These are phyloP conservation scores for Drosophila parthenogenetica DNA, from an alignment of 2,888 invertebrate species.

Conservation along the genomic window DNA sequence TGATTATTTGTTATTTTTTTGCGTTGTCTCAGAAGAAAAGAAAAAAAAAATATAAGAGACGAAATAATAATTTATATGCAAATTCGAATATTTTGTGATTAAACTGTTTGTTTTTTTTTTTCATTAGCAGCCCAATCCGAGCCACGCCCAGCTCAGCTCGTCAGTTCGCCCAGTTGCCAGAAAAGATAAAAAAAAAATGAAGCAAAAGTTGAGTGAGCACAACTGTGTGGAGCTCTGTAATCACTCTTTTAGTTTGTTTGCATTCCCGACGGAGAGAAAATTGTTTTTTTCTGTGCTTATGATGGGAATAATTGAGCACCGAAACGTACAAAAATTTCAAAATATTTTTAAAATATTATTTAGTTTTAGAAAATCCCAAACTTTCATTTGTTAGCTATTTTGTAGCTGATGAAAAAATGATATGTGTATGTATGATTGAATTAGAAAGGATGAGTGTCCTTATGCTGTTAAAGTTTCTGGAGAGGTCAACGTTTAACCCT, in stretches of 20 bases:
- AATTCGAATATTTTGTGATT: slow-evolving; percentile 73
- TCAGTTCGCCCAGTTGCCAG: not conserved
- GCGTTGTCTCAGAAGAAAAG: slow-evolving; percentile 1
- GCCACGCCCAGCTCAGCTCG: slow-evolving; percentile 9
- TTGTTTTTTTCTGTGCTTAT: no score
- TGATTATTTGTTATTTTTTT: slow-evolving; percentile 57
- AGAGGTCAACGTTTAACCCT: no score
- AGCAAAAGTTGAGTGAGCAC: not conserved
- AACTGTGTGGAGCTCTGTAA: not conserved
- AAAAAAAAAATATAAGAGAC: slow-evolving; percentile 5
- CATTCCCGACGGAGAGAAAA: not conserved
- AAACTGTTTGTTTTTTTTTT: slow-evolving; percentile 74
- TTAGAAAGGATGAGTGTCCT: no score
- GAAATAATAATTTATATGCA: slow-evolving; percentile 71
- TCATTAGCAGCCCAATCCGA: slow-evolving; percentile 65
- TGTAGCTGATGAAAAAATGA: no score
- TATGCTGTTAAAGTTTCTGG: no score
- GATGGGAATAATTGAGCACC: no score
- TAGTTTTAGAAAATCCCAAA: no score
- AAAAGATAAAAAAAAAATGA: not conserved
- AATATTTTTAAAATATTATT: no score
- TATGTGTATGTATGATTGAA: no score
- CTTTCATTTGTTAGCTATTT: no score
- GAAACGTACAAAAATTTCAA: no score
- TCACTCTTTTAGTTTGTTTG: not conserved